Conservation (phyloP, 2,888 invertebrate genomes). For the Argyresthia albistria region DNA sequence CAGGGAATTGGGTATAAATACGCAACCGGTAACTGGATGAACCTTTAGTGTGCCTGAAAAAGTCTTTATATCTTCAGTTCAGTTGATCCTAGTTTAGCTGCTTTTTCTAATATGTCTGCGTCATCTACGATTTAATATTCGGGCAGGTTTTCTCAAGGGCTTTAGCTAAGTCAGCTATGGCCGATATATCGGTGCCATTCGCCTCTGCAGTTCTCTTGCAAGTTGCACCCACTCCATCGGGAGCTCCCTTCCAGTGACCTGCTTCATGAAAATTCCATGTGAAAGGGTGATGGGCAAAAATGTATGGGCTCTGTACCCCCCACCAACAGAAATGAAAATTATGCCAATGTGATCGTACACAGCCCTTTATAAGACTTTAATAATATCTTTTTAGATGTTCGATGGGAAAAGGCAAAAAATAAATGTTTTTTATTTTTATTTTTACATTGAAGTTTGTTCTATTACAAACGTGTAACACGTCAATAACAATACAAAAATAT, state of each 20-base stretch:
- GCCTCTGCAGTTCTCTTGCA: constrained; percentile 10
- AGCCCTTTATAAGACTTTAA: no score
- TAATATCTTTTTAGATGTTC: no score
- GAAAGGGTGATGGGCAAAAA: constrained; percentile 7
- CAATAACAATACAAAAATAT: no score
- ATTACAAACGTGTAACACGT: no score
- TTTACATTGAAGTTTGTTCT: no score
- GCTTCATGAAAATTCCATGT: constrained; percentile 11
- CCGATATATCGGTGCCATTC: constrained; percentile 10
- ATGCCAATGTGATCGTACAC: constrained; percentile 7
- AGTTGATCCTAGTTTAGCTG: constrained; percentile 3
- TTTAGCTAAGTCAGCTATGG: constrained; percentile 7
- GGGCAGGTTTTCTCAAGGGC: constrained; percentile 3
- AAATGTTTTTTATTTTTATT: no score
- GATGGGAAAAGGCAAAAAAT: no score
- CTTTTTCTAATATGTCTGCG: constrained; percentile 8
- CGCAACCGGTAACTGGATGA: constrained; percentile 9
- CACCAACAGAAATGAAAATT: no score
- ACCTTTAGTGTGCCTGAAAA: constrained; percentile 10
- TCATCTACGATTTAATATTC: constrained; percentile 9
- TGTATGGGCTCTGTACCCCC: constrained; percentile 2
- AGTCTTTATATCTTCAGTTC: constrained; percentile 6
- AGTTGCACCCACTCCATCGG: constrained; percentile 11
- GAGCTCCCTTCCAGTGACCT: constrained; percentile 12
- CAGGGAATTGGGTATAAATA: constrained; percentile 8